Conservation (phyloP, 2,888 invertebrate genomes). For the Chrysolina americana region DNA sequence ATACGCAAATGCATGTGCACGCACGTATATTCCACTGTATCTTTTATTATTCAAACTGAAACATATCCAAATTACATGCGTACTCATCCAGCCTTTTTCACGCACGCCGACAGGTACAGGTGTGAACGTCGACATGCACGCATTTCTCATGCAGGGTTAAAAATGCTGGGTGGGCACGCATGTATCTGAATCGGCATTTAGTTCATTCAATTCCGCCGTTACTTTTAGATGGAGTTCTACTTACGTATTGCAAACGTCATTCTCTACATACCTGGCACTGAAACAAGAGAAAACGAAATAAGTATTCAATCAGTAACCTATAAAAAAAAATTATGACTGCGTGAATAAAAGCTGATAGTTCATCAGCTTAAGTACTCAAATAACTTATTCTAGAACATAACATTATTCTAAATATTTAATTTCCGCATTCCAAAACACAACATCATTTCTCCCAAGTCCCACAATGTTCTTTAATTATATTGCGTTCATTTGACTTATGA, state of each 20-base stretch:
- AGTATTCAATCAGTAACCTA: not conserved
- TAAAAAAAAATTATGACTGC: not conserved
- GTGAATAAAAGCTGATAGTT: not conserved
- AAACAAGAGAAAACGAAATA: slow-evolving; percentile 18
- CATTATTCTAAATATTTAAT: not conserved
- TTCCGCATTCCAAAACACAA: not conserved
- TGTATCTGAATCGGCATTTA: too few species aligned
- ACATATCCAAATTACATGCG: too few species aligned
- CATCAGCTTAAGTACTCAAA: not conserved
- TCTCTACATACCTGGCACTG: slow-evolving; percentile 36
- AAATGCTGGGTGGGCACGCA: too few species aligned
- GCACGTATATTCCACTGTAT: too few species aligned
- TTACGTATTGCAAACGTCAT: not conserved
- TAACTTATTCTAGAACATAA: not conserved
- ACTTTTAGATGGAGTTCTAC: not conserved
- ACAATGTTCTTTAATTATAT: slow-evolving; percentile 39
- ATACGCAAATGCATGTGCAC: too few species aligned
- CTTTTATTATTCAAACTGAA: too few species aligned
- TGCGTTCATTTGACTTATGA: slow-evolving; percentile 45
- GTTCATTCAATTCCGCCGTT: not conserved
- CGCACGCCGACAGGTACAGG: too few species aligned
- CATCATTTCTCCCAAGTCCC: not conserved
- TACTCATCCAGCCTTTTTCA: too few species aligned
- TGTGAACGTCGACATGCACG: too few species aligned
- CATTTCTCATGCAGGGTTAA: too few species aligned